Base-by-base conservation (phyloP, 1,140 invertebrate genomes). In the Zophobas atratus region DNA sequence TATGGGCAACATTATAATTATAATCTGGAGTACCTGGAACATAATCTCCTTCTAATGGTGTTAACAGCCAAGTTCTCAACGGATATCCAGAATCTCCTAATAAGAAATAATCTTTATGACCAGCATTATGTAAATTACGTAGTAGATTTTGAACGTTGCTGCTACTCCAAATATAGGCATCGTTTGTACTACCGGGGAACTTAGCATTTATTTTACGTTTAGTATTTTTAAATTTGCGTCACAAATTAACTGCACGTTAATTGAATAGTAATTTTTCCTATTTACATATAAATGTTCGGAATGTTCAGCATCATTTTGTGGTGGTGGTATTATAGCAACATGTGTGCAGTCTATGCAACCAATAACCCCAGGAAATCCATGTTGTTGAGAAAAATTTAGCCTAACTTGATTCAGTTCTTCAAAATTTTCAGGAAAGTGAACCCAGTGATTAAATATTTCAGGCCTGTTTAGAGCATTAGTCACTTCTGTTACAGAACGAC, bases 1-100 rank as follows among this genome's bases (percentile, higher is more conserved):
- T 82, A 73, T 84, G 83, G 6, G 32, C 73, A 2, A 71, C 5
- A 76, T 85, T 85, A 48, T 81, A 87, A 6, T 51, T 39, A 0
- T 41, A 67, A 78, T 86, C 81, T 43, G 80, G 75, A 20, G 81
- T 75, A 75, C 6, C 6, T 8, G 33, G 5, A 56, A 39, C 53
- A 8, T 51, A 48, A 4, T 73, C 39, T 46, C 51, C 39, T 34
- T 46, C 56, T 20, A 76, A 39, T 32, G 70, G 39, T 34, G 76
- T 77, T 41, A 77, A 43, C 43, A 77, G 56, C 67, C 76, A 77
- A n/a, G 67, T 55, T 38, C 76, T 46, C 33, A 72, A 57, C 6
- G 53, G 67, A 57, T 77, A 77, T 34, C 67, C 76, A 32, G 76
- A 77, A 51, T 77, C 53, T 36, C 56, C 77, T 3, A 74, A 35